Base-by-base conservation (phyloP, 2,113 vertebrate genomes). In the Pachypanchax playfairii region DNA sequence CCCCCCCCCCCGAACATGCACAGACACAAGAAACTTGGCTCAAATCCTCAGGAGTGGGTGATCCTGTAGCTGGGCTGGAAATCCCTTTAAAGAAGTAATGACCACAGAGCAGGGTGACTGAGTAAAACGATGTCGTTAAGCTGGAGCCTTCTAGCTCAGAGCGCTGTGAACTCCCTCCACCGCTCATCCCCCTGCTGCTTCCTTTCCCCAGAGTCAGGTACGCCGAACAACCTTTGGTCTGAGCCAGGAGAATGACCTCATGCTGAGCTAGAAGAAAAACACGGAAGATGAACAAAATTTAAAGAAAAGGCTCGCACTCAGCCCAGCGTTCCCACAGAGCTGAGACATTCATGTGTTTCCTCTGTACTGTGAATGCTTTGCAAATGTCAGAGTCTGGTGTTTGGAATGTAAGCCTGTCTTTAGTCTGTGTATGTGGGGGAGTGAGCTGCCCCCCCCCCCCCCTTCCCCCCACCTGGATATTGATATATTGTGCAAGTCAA, bases 351-450 rank as follows among this genome's bases (percentile, higher is more conserved):
- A 66, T 73, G 70, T 61, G 66, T 76, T 73, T 67, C 64, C 14
- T 59, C 65, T 76, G 35, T 65, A 65, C 75, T 47, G 62, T 28
- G 63, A 75, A 77, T 38, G 70, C 76, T 61, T 65, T 77, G 82
- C 74, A 85, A 86, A 86, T 87, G 84, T 85, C 82, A 88, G 67
- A 12, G 51, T 66, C 75, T 70, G 52, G 59, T 65, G 79, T 86
- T 83, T 82, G 70, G 73, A 81, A 77, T 65, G 55, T 60, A 62
- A 78, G 62, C 62, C 65, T 77, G 72, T 81, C 73, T 83, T 74
- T 70, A 59, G 62, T 53, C 36, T 76, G 78, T 54, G 74, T 62
- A 42, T 81, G 79, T 24, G 52, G 49, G 61, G 53, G 59, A 42
- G 70, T 21, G 31, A 44, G 58, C 63, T 1, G 48, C 41, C 24